phyloP scores from a whole-genome alignment of 2,113 vertebrate species.

The Psophia crepitans region DNA sequence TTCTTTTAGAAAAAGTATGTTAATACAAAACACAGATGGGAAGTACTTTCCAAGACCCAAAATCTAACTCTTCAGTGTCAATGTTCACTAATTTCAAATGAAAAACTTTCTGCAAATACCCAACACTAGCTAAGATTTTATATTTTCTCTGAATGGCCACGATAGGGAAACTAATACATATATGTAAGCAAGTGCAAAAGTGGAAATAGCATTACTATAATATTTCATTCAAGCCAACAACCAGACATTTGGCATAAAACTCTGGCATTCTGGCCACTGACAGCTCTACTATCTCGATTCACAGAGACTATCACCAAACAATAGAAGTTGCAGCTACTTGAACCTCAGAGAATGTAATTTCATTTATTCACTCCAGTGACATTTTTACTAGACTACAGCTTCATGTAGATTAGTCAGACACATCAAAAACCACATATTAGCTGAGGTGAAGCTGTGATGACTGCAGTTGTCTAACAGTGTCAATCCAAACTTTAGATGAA shows the following conservation, averaged over 20 bases:
- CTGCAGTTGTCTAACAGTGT: slow-evolving; percentile 15
- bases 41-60: neutral
- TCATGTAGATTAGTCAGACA: slow-evolving; percentile 15
- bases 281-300: neutral
- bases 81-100: neutral
- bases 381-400: slow-evolving; percentile 15
- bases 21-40: neutral
- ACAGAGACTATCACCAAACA: neutral
- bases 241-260: neutral
- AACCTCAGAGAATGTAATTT: neutral
- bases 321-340: neutral
- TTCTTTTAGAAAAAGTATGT: neutral
- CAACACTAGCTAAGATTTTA: neutral
- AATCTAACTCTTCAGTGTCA: neutral
- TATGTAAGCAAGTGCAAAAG: neutral
- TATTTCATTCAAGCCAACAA: neutral
- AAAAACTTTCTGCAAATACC: neutral
- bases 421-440: slow-evolving; percentile 21
- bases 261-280: neutral
- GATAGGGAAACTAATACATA: neutral
- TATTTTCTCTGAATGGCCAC: neutral
- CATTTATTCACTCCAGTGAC: slow-evolving; percentile 9
- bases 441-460: slow-evolving; percentile 31
- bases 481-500: slow-evolving; percentile 31
- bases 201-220: neutral